phyloP scores from a whole-genome alignment of 1,140 invertebrate species.

The Triops cancriformis region DNA sequence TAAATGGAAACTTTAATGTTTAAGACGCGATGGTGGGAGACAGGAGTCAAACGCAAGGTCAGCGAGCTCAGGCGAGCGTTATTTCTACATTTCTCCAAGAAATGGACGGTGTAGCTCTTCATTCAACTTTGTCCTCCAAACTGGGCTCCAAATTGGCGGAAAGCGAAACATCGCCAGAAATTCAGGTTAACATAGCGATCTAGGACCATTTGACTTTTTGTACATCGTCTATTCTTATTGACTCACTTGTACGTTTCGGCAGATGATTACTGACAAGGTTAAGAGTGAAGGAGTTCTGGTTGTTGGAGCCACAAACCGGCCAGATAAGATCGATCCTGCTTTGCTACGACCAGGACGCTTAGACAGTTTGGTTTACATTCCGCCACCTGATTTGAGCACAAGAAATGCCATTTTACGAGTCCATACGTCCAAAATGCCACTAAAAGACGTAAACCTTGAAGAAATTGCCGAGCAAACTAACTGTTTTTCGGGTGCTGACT shows the following conservation, averaged over 20 bases:
- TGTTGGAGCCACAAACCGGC: constrained; percentile 67
- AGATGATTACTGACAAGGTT: neutral
- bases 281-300: constrained; percentile 47
- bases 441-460: constrained; percentile 50
- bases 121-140: neutral
- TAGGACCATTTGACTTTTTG: neutral
- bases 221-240: neutral
- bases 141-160: neutral
- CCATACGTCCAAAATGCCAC: constrained; percentile 51
- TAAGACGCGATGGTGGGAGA: constrained; percentile 53
- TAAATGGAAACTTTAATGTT: constrained; percentile 28
- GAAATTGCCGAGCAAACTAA: constrained; percentile 51
- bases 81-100: constrained; percentile 57
- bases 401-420: constrained; percentile 53
- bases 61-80: constrained; percentile 51
- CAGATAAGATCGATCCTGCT: constrained; percentile 67
- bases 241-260: no score
- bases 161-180: neutral
- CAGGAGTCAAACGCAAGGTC: constrained; percentile 39
- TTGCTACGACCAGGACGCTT: constrained; percentile 65
- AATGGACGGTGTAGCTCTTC: constrained; percentile 53
- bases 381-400: constrained; percentile 50
- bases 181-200: constrained; percentile 29
- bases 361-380: constrained; percentile 64
- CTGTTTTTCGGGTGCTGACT: constrained; percentile 67